Evolutionary conservation across 2,113 vertebrate genomes (phyloP), one percentile per base, ranked within the genome.

Genomic region (Erythrocebus patas): DNA sequence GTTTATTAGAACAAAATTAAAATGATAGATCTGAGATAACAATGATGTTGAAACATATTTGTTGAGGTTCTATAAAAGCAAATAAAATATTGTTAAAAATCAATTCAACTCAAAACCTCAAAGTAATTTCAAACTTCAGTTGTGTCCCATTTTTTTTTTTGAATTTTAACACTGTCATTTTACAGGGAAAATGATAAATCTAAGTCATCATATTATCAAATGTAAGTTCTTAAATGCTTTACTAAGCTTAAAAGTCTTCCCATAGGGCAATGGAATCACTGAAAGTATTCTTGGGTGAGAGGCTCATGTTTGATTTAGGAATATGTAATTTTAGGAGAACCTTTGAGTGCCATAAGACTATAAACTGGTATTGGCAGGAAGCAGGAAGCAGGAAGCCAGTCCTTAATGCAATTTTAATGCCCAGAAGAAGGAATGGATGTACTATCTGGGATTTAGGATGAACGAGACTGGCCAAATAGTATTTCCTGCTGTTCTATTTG

Each of bases 81-180:
- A 85, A 73, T 89, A 13, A 81, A 91, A 86, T 82, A 89, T 50
- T 83, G 35, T n/a, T 79, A 90, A 85, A 89, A 89, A 82, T 93
- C 45, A 91, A 38, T 79, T 91, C 52, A 91, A 75, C 14, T 86
- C 22, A 88, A 79, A 84, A 79, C 22, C 18, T 68, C 83, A 80
- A 82, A 86, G 55, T 68, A 73, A 92, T 96, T 95, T 96, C 50
- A 92, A 90, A 95, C 27, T 93, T 95, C 64, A 88, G 4, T 72
- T 73, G 45, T 45, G 8, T 64, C 50, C 82, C 8, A 25, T 76
- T 80, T 78, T 90, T 35, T 43, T 45, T 20, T 93, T 45, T 93
- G 32, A 96, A 96, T 95, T 82, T 95, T 22, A 94, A 16, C n/a
- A 38, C 43, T 93, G 55, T 73, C 43, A 81, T 93, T 93, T 95